A percentile compares a stretch with the other conserved stretches of the same genome.
These are phyloP conservation scores for Telmatherina bonti DNA, from an alignment of 2,797 vertebrate genomes.

Conservation along the genomic window DNA sequence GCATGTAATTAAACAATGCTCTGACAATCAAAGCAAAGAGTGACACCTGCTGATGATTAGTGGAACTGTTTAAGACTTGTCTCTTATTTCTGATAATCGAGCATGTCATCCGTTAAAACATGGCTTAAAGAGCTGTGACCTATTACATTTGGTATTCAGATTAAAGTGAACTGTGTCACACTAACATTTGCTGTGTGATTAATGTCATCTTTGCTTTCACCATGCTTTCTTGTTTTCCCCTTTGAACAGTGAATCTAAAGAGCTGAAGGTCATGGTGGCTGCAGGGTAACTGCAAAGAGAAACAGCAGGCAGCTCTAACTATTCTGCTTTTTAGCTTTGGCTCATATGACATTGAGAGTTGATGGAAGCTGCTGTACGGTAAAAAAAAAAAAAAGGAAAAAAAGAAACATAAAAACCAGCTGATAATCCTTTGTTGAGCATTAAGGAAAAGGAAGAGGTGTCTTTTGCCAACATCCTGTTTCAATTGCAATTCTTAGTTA, in stretches of 20 bases:
- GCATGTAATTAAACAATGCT: slow-evolving; percentile 30
- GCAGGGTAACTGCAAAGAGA: slow-evolving; percentile 1
- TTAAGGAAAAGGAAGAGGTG: not conserved
- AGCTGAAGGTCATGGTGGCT: slow-evolving; percentile 30
- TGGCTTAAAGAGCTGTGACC: slow-evolving; percentile 33
- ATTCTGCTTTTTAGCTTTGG: not conserved
- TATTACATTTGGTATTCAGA: slow-evolving; percentile 52
- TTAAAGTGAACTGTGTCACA: slow-evolving; percentile 36
- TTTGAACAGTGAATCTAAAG: slow-evolving; percentile 31
- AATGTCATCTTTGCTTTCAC: slow-evolving; percentile 18
- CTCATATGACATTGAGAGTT: not conserved
- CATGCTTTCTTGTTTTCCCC: slow-evolving; percentile 22
- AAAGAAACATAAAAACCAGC: not conserved
- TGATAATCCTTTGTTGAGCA: not conserved
- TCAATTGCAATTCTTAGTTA: not conserved
- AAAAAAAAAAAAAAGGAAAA: not conserved
- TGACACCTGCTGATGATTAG: slow-evolving; percentile 78
- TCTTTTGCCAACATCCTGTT: not conserved
- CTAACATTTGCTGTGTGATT: slow-evolving; percentile 50
- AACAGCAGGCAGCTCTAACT: slow-evolving; percentile 11
- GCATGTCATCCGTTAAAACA: slow-evolving; percentile 33
- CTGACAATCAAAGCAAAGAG: slow-evolving; percentile 60
- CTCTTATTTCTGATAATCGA: slow-evolving; percentile 17
- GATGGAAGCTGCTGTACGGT: not conserved
- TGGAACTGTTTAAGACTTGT: not conserved